Evolutionary conservation across 1,140 invertebrate species (phyloP), one percentile per base, ranked within the genome.

Genomic region (Drosophila oshimai): DNA sequence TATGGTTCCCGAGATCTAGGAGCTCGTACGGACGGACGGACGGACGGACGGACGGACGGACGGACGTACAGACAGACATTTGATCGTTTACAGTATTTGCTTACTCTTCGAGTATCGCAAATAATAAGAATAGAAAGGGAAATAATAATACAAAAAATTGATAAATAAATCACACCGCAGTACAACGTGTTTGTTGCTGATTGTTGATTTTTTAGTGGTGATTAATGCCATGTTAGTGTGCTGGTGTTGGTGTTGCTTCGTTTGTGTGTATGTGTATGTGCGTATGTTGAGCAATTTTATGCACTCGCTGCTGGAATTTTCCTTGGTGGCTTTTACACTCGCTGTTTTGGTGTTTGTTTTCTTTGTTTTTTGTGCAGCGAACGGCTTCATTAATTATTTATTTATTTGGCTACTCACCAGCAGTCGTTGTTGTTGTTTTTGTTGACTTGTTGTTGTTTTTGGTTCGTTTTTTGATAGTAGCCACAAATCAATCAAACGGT

Each of bases 401-500:
- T 69, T 81, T 78, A 46, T 73, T 75, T 83, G 36, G 54, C 78
- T 83, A 83, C 78, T 83, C 74, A 83, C 78, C 78, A 57, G 68
- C 57, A 61, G 49, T 55, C 50, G 39, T 41, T 20, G 54, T 46
- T 55, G 39, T 24, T 57, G 41, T 28, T 65, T 20, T 44, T 64
- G 65, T 37, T 54, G 58, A 24, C 13, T 45, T 64, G 5, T 24
- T 36, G 13, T 29, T 28, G 5, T 47, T 37, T 31, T 26, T 29
- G 12, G 10, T 49, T 64, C 50, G 20, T 37, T 22, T 18, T 31
- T 31, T 62, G 13, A 65, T 49, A 65, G 53, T 53, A 61, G 51
- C 79, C 78, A 74, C 62, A 83, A 83, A 83, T 83, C 79, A 84
- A 84, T 84, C 79, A 84, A 78, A 78, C 64, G 41, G 41, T 28